Conservation (phyloP, 2,888 invertebrate species). For the Brachylomia viminalis region DNA sequence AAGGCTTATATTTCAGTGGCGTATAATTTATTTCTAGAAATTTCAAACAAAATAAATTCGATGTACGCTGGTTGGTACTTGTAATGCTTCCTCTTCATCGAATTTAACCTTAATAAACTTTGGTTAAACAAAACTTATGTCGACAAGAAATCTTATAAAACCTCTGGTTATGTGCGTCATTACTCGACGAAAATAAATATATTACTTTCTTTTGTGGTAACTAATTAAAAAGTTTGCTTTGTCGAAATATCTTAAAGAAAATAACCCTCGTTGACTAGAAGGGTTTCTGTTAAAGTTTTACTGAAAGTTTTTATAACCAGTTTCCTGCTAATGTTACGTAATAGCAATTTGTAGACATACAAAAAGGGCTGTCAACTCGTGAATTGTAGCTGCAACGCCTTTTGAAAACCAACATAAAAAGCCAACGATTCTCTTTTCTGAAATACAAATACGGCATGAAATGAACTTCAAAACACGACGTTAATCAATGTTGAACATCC, state of each 20-base stretch:
- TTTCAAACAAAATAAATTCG: background rate
- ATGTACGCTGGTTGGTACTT: background rate
- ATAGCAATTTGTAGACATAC: conserved; percentile 2
- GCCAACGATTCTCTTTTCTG: background rate
- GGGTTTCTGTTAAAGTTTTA: background rate
- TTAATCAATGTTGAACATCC: conserved; percentile 40
- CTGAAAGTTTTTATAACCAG: background rate
- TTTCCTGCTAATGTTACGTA: background rate
- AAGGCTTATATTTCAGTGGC: too few species aligned
- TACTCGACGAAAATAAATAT: too few species aligned
- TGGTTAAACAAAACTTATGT: background rate
- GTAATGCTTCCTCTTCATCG: background rate
- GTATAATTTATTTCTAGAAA: background rate
- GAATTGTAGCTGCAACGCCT: conserved; percentile 17
- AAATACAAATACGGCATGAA: conserved; percentile 12
- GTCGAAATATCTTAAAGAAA: background rate
- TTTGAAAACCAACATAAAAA: conserved; percentile 16
- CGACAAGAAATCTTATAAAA: too few species aligned
- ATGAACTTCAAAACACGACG: background rate
- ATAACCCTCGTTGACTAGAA: background rate
- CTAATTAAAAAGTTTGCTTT: too few species aligned
- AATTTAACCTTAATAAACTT: background rate
- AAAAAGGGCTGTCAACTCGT: background rate
- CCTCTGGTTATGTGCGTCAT: background rate
- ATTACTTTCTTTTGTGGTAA: too few species aligned